phyloP scores from a whole-genome alignment of 2,113 vertebrate species.

The Felis chaus region DNA sequence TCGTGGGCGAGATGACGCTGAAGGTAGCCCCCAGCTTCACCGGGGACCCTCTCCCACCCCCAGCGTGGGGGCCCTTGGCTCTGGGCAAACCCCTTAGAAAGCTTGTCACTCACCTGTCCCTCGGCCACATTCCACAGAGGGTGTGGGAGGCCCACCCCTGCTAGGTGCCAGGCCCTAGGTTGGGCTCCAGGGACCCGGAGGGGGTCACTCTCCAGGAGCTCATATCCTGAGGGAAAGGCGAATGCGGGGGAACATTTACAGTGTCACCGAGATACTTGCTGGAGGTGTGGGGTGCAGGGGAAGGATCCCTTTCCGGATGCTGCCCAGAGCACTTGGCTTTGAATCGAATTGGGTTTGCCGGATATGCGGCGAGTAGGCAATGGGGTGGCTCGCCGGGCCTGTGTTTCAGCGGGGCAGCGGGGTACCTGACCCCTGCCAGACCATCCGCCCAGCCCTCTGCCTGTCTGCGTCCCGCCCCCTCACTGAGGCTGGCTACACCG shows the following conservation, averaged over 20 bases:
- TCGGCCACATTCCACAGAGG: neutral
- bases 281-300: neutral
- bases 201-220: neutral
- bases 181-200: neutral
- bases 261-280: neutral
- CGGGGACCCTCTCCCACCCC: neutral
- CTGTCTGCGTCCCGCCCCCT: neutral
- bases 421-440: neutral
- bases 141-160: accelerated
- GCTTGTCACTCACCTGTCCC: neutral
- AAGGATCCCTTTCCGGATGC: neutral
- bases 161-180: neutral
- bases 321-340: neutral
- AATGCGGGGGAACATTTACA: neutral
- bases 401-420: too few species aligned
- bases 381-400: too few species aligned
- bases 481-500: constrained; percentile 5
- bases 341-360: neutral
- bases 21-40: constrained; percentile 87
- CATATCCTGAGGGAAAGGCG: accelerated
- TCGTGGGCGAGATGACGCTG: constrained; percentile 97
- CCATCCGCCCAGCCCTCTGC: accelerated
- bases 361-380: neutral
- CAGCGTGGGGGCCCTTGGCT: neutral
- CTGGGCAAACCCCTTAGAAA: neutral